phyloP scores from a whole-genome alignment of 2,888 invertebrate genomes.

The Caenorhabditis becei region DNA sequence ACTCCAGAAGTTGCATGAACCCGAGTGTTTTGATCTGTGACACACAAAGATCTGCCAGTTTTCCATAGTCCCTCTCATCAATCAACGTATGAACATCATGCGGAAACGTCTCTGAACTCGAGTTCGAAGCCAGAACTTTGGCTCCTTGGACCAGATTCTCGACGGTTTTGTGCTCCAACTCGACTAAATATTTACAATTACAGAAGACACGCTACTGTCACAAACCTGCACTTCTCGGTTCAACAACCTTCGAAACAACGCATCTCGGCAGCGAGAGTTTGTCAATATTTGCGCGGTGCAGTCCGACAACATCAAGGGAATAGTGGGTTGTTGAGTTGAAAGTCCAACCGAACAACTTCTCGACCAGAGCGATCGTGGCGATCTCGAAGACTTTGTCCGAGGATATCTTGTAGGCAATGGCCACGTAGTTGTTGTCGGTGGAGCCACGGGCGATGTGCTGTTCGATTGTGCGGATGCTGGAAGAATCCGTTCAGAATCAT shows the following conservation, averaged over 20 bases:
- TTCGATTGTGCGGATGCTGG: conserved; percentile 47
- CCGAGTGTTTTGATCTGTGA: conserved; percentile 49
- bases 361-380: conserved; percentile 73
- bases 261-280: conserved; percentile 63
- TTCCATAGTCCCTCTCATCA: conserved; percentile 58
- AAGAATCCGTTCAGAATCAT: not conserved
- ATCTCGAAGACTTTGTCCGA: conserved; percentile 54
- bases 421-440: conserved; percentile 33
- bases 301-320: conserved; percentile 72
- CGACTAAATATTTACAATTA: conserved; percentile 15
- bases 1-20: conserved; percentile 68
- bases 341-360: conserved; percentile 72
- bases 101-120: conserved; percentile 3
- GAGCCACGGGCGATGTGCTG: conserved; percentile 25
- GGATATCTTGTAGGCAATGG: conserved; percentile 40
- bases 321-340: conserved; percentile 71
- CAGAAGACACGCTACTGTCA: too few relatives aligned
- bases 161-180: conserved; percentile 16
- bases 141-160: conserved; percentile 27
- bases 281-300: conserved; percentile 61
- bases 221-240: not conserved
- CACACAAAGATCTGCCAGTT: conserved; percentile 61
- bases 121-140: conserved; percentile 27
- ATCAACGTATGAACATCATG: conserved; percentile 51
- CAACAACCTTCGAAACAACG: conserved; percentile 36